These are phyloP conservation scores for Labeo rohita DNA, from an alignment of 2,113 vertebrate genomes.

Conservation along the genomic window DNA sequence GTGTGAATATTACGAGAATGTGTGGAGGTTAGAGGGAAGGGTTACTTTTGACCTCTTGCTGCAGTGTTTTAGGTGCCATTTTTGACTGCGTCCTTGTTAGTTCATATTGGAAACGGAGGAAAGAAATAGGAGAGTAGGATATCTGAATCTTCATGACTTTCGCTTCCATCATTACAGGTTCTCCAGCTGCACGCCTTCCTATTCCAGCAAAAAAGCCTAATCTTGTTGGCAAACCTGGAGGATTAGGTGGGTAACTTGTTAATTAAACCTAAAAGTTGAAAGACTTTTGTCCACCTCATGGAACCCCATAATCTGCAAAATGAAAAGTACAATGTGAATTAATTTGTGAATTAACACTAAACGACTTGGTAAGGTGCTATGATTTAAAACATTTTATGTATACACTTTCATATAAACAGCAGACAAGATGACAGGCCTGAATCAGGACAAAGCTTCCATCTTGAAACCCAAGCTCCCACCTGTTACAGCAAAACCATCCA, in stretches of 20 bases:
- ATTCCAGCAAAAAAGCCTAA: slow-evolving; percentile 66
- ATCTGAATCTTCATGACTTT: slow-evolving; percentile 15
- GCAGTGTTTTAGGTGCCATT: not conserved
- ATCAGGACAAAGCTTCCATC: slow-evolving; percentile 47
- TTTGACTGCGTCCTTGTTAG: not conserved
- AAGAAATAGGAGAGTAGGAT: not conserved
- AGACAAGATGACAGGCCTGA: slow-evolving; percentile 61
- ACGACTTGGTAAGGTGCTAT: not conserved
- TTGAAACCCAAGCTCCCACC: slow-evolving; percentile 60
- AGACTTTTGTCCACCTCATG: not conserved
- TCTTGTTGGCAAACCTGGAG: slow-evolving; percentile 66
- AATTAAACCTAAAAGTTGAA: not conserved
- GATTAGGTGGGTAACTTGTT: slow-evolving; percentile 57
- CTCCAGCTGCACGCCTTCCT: slow-evolving; percentile 51
- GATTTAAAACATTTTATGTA: not conserved
- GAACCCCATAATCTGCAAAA: not conserved
- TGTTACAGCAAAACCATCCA: slow-evolving; percentile 67
- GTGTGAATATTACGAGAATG: not conserved
- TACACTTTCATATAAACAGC: not conserved
- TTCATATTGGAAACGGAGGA: not conserved
- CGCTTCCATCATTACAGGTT: slow-evolving; percentile 62
- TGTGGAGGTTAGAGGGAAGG: not conserved
- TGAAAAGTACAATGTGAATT: not conserved
- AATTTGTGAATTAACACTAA: not conserved
- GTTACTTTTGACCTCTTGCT: slow-evolving; percentile 3